Evolutionary conservation across 1,140 invertebrate genomes (phyloP).

Genomic region (Procambarus clarkii): DNA sequence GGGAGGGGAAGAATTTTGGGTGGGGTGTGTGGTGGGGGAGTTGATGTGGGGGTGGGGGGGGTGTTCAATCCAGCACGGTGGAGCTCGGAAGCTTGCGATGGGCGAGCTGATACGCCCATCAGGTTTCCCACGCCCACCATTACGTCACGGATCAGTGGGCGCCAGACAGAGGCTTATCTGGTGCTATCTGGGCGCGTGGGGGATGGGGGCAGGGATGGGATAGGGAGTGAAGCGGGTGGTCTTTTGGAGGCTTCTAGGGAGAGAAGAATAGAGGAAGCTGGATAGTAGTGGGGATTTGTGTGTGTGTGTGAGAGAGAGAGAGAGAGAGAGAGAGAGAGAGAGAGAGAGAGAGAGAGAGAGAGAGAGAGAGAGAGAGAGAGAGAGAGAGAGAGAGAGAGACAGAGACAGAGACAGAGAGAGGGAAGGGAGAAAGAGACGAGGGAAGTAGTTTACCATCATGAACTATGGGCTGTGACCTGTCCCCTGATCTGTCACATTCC

Average conservation of each 20-base stretch:
- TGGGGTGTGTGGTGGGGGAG: no score
- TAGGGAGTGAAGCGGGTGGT: not conserved
- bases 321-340: no score
- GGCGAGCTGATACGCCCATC: constrained; percentile 36
- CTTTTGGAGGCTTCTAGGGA: no score
- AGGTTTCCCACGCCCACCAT: constrained; percentile 43
- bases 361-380: not conserved
- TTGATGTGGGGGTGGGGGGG: not conserved
- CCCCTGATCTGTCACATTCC: no score
- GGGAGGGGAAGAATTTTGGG: not conserved
- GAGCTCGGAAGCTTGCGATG: constrained; percentile 45
- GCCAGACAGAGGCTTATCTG: constrained; percentile 36
- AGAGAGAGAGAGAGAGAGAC: not conserved
- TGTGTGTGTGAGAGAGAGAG: no score
- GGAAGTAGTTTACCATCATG: no score
- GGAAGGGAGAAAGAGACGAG: no score
- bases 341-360: not conserved
- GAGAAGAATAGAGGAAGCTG: no score
- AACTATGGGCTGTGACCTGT: no score
- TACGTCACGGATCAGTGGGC: constrained; percentile 37
- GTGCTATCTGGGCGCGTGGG: not conserved
- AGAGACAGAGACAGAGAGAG: not conserved
- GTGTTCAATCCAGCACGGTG: constrained; percentile 7
- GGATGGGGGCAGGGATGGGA: no score
- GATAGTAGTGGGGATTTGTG: no score